Evolutionary conservation across 2,113 vertebrate genomes (phyloP), one percentile per base, ranked within the genome.

Genomic region (Platycercus adscitus): DNA sequence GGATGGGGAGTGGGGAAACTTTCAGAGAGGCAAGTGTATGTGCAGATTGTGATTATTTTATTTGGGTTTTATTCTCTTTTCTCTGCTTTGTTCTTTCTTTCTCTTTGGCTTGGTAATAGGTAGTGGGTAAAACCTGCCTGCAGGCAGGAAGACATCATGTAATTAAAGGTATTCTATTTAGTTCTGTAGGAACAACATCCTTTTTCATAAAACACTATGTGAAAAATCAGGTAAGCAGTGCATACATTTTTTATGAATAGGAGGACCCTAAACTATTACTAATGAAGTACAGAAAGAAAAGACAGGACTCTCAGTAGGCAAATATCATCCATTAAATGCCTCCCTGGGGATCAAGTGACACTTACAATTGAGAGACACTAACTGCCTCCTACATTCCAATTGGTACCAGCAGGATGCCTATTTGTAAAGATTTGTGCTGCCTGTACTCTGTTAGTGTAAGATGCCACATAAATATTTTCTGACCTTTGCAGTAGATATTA

Each of bases 341-440:
- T 94, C 96, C 95, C 72, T 89, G 53, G 94, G 89, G 89, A 94
- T 91, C 76, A 91, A 95, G 85, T 85, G 95, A 90, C 95, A 90
- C 89, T 91, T 77, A 89, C 69, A 96, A 85, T 68, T 85, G 93
- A 94, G 91, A 96, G 72, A 88, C 70, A 58, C 64, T 90, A 89
- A 88, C 90, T 91, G 83, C 43, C 68, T 89, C 76, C 93, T 94
- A 64, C 78, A 73, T 87, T 81, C 85, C 89, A 91, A 75, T 65
- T 75, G 88, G 88, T 90, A 63, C 53, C 93, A 96, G 96, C 88
- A 89, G 96, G 96, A 94, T 1, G 25, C 91, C 94, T 92, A 58
- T 96, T 91, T 85, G 70, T 92, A 92, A 82, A 86, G 88, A 79
- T 93, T 90, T 87, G 83, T 88, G 85, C 65, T 81, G 72, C 58